phyloP scores from a whole-genome alignment of 2,797 vertebrate genomes.

The Sebastes minor region DNA sequence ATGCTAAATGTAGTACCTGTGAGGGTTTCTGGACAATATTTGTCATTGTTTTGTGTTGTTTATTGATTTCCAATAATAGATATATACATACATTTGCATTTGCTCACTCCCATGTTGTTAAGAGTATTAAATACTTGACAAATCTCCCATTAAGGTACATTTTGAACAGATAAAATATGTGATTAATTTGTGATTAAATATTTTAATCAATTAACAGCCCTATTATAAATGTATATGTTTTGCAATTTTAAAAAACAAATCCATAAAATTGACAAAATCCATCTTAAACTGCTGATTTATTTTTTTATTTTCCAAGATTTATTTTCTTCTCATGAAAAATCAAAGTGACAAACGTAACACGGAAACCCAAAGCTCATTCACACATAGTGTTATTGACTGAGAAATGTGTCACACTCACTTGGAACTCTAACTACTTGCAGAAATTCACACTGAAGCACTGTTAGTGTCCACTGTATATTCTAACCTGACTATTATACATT shows the following conservation, averaged over 20 bases:
- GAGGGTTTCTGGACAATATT: too few relatives aligned
- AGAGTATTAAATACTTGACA: too few relatives aligned
- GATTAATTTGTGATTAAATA: too few relatives aligned
- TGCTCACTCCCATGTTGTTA: rapidly evolving
- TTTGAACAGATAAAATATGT: too few relatives aligned
- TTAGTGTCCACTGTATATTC: neutral
- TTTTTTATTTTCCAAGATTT: neutral
- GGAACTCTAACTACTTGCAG: neutral
- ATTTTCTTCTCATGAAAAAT: neutral
- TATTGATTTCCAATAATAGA: too few relatives aligned
- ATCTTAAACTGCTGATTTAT: neutral
- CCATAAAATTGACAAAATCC: neutral
- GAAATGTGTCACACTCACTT: neutral
- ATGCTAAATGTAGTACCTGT: too few relatives aligned
- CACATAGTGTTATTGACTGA: neutral
- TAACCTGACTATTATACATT: neutral
- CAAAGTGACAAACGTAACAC: neutral
- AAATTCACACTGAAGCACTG: neutral
- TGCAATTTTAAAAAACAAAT: neutral
- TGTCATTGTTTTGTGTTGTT: too few relatives aligned
- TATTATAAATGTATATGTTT: neutral
- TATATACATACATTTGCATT: too few relatives aligned
- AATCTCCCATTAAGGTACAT: too few relatives aligned
- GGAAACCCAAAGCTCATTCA: neutral
- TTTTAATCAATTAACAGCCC: too few relatives aligned